A percentile compares a stretch with the other conserved stretches of the same genome.
Evolutionary conservation across 2,888 invertebrate species (phyloP).

Genomic region (Gisinianus flammeolus): DNA sequence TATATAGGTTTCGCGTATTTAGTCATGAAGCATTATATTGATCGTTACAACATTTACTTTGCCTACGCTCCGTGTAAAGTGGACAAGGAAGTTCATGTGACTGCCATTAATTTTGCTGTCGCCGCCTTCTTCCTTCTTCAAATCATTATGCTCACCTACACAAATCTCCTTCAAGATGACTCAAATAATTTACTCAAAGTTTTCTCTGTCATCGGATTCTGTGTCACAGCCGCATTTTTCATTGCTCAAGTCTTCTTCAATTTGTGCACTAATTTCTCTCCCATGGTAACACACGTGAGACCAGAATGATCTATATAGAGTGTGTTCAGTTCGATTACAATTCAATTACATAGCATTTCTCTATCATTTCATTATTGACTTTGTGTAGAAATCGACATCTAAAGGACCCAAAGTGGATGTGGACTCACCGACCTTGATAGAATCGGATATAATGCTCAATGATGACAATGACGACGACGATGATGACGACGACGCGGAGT

Average conservation of each 20-base stretch:
- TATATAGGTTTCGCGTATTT: constrained; percentile 77
- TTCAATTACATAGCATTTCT: too few species aligned
- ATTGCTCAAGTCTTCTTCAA: constrained; percentile 63
- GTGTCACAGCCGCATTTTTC: constrained; percentile 69
- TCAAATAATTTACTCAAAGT: constrained; percentile 52
- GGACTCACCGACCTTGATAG: too few species aligned
- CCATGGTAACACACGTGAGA: background rate
- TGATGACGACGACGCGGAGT: too few species aligned
- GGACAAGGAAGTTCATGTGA: constrained; percentile 80
- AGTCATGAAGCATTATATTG: constrained; percentile 86
- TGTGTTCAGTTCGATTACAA: too few species aligned
- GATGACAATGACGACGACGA: too few species aligned
- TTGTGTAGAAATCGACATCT: too few species aligned
- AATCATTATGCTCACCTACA: constrained; percentile 62
- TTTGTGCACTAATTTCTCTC: constrained; percentile 63
- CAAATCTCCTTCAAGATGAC: background rate
- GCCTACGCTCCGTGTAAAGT: constrained; percentile 89
- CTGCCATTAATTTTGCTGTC: constrained; percentile 83
- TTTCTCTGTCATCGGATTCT: constrained; percentile 68
- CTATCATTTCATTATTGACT: too few species aligned
- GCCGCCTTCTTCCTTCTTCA: constrained; percentile 78
- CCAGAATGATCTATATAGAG: too few species aligned
- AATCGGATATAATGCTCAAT: too few species aligned
- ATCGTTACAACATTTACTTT: constrained; percentile 93
- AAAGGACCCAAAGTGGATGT: too few species aligned